A percentile compares a stretch with the other conserved stretches of the same genome.
Conservation (phyloP, 2,888 invertebrate genomes). For the Diogma glabrata region DNA sequence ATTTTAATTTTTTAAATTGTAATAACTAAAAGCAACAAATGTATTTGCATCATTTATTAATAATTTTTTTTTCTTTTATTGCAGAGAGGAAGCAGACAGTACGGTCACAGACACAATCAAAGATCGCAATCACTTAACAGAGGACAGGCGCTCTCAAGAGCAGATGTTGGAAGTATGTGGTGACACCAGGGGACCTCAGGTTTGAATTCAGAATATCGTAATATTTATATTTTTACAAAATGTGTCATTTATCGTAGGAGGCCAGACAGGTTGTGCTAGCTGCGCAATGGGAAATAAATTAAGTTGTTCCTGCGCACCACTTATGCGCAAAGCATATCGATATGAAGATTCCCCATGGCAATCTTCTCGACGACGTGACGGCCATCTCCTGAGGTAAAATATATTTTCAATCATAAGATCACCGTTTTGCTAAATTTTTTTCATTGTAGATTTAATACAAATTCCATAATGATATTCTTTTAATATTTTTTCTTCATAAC, state of each 20-base stretch:
- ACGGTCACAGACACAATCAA: slow-evolving; percentile 51
- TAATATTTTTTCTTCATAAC: not conserved
- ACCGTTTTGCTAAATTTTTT: too few species aligned
- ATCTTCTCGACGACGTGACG: slow-evolving; percentile 71
- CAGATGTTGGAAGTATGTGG: slow-evolving; percentile 60
- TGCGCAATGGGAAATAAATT: slow-evolving; percentile 93
- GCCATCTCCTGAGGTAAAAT: slow-evolving; percentile 71
- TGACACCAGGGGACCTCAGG: slow-evolving; percentile 69
- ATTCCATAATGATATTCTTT: not conserved
- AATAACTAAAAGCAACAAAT: too few species aligned
- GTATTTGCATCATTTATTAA: too few species aligned
- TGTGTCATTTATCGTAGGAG: slow-evolving; percentile 30
- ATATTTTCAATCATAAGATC: not conserved
- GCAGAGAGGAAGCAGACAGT: slow-evolving; percentile 52
- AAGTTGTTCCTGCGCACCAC: slow-evolving; percentile 92
- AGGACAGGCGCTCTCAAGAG: slow-evolving; percentile 54
- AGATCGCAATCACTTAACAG: slow-evolving; percentile 67
- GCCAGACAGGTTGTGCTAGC: slow-evolving; percentile 39
- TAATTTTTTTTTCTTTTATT: slow-evolving; percentile 27
- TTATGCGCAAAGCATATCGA: slow-evolving; percentile 92
- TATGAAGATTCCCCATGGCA: slow-evolving; percentile 96
- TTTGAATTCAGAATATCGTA: slow-evolving; percentile 21
- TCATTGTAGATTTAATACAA: not conserved
- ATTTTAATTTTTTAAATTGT: too few species aligned
- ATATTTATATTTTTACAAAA: too few species aligned